Evolutionary conservation across 1,140 invertebrate species (phyloP).

Genomic region (Hermetia illucens): DNA sequence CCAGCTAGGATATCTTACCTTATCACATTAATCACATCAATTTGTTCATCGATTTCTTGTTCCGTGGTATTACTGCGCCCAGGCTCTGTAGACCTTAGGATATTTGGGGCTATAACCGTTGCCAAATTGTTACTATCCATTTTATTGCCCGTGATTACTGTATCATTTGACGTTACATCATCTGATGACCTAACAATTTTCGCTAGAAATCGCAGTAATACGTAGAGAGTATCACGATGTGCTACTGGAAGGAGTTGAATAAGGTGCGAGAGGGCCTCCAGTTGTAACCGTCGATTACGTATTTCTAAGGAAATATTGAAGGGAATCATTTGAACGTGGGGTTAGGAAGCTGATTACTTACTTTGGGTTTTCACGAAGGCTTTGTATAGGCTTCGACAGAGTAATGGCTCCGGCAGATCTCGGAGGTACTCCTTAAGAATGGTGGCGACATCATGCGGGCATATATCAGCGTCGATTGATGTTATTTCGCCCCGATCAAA

Average conservation of each 20-base stretch:
- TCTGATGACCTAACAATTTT: slow-evolving; percentile 46
- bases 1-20: too few relatives aligned
- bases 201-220: slow-evolving; percentile 65
- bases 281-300: slow-evolving; percentile 62
- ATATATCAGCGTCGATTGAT: slow-evolving; percentile 60
- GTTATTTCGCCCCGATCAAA: slow-evolving; percentile 74
- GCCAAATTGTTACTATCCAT: slow-evolving; percentile 87
- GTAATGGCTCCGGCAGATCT: slow-evolving; percentile 81
- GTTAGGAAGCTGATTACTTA: slow-evolving; percentile 34
- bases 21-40: slow-evolving; percentile 77
- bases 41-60: slow-evolving; percentile 4
- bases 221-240: slow-evolving; percentile 77
- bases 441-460: slow-evolving; percentile 85
- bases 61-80: slow-evolving; percentile 13
- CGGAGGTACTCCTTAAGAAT: slow-evolving; percentile 86
- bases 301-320: slow-evolving; percentile 41
- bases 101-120: slow-evolving; percentile 86
- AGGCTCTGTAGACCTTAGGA: slow-evolving; percentile 59
- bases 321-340: slow-evolving; percentile 1
- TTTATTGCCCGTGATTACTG: slow-evolving; percentile 55
- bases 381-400: slow-evolving; percentile 76
- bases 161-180: slow-evolving; percentile 17
- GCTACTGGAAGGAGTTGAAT: slow-evolving; percentile 70
- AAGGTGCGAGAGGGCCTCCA: slow-evolving; percentile 68
- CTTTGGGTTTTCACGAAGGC: slow-evolving; percentile 84